A percentile compares a stretch with the other conserved stretches of the same genome.
Evolutionary conservation across 2,113 vertebrate genomes (phyloP).

Genomic region (Hiodon alosoides): DNA sequence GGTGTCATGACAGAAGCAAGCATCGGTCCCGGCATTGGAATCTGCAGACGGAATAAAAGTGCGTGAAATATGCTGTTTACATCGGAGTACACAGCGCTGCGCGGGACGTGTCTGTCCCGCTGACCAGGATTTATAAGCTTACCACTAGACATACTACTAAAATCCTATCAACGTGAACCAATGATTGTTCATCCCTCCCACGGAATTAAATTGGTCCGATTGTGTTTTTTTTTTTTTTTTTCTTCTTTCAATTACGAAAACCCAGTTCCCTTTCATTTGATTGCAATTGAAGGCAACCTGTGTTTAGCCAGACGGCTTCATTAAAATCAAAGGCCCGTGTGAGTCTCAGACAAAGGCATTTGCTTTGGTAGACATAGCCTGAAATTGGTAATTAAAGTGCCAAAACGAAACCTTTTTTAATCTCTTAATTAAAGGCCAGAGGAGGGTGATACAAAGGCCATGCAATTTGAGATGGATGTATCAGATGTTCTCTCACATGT

Average conservation of each 20-base stretch:
- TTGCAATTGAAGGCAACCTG: not conserved
- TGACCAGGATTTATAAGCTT: not conserved
- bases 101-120: not conserved
- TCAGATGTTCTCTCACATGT: not conserved
- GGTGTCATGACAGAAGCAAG: too few relatives aligned
- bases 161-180: not conserved
- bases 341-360: slow-evolving; percentile 5
- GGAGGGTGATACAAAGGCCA: slow-evolving; percentile 1
- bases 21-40: too few relatives aligned
- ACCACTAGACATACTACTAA: not conserved
- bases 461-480: not conserved
- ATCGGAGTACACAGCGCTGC: not conserved
- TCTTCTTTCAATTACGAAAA: slow-evolving; percentile 1
- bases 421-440: slow-evolving; percentile 21
- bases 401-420: slow-evolving; percentile 20
- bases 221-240: not conserved
- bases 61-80: too few relatives aligned
- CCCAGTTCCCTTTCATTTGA: not conserved
- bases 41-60: too few relatives aligned
- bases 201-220: not conserved
- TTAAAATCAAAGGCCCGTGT: slow-evolving; percentile 17
- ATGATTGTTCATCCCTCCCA: not conserved
- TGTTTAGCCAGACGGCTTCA: not conserved
- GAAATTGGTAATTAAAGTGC: slow-evolving; percentile 22
- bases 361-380: slow-evolving; percentile 3